Conservation (phyloP, 2,113 vertebrate species). For the Geothlypis trichas region DNA sequence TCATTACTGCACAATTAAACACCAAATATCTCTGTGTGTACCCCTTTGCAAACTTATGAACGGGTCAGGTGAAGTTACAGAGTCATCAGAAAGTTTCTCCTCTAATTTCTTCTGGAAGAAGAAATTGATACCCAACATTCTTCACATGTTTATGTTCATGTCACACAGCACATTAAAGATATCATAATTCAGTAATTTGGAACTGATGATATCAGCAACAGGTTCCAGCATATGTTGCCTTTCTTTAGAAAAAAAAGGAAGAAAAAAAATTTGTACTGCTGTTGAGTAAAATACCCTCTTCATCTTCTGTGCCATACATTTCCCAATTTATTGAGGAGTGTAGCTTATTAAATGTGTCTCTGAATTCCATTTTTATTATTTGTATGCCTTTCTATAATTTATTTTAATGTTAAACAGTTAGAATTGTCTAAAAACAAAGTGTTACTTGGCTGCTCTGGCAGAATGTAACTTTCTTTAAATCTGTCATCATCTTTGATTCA, state of each 20-base stretch:
- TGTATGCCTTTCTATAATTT: neutral
- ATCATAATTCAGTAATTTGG: neutral
- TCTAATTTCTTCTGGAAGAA: neutral
- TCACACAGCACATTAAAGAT: neutral
- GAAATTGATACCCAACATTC: neutral
- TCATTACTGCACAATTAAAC: slow-evolving; percentile 7
- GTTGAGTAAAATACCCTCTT: neutral
- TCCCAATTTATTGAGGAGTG: neutral
- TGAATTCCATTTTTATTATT: neutral
- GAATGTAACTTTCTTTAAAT: neutral
- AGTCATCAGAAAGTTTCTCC: neutral
- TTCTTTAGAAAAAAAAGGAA: neutral
- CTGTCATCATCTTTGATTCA: neutral
- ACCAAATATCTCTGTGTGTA: neutral
- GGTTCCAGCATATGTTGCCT: neutral
- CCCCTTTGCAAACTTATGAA: neutral
- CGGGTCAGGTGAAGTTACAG: neutral
- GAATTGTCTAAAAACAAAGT: neutral
- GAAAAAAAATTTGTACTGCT: neutral
- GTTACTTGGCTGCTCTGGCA: neutral
- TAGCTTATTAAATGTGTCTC: neutral
- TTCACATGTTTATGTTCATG: neutral
- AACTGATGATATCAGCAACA: neutral
- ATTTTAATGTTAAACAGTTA: neutral
- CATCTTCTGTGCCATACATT: neutral